Evolutionary conservation across 2,797 vertebrate species (phyloP).

Genomic region (Melanogrammus aeglefinus): DNA sequence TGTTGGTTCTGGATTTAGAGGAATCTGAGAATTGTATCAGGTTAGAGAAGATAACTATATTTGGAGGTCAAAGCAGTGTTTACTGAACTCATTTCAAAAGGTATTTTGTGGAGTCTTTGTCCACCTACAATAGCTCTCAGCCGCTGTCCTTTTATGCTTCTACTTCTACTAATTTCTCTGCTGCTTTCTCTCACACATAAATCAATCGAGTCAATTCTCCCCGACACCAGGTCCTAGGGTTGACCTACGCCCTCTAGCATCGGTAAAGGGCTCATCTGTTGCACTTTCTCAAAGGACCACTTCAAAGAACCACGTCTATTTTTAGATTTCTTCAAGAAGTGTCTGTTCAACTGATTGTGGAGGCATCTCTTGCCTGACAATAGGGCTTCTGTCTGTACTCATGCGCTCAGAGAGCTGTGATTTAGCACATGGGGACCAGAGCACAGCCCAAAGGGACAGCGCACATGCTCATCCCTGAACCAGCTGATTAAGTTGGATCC

Average conservation of each 20-base stretch:
- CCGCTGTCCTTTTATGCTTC: background rate
- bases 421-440: conserved; percentile 25
- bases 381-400: conserved; percentile 3
- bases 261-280: background rate
- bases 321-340: background rate
- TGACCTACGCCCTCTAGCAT: background rate
- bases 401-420: conserved; percentile 26
- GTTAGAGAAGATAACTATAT: conserved; percentile 36
- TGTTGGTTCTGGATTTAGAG: background rate
- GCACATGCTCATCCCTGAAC: conserved; percentile 32
- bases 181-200: background rate
- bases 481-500: conserved; percentile 7
- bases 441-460: conserved; percentile 25
- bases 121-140: conserved; percentile 32
- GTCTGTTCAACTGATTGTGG: background rate
- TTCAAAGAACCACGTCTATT: background rate
- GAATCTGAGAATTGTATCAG: conserved; percentile 25
- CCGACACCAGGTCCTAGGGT: background rate
- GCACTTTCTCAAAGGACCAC: background rate
- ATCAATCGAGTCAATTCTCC: conserved; percentile 7
- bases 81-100: conserved; percentile 24
- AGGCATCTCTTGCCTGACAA: conserved; percentile 1
- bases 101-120: conserved; percentile 47
- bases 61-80: conserved; percentile 48
- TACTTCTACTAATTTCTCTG: background rate